A percentile compares a stretch with the other conserved stretches of the same genome.
Conservation (phyloP, 2,888 invertebrate species). For the Melinaea marsaeus region DNA sequence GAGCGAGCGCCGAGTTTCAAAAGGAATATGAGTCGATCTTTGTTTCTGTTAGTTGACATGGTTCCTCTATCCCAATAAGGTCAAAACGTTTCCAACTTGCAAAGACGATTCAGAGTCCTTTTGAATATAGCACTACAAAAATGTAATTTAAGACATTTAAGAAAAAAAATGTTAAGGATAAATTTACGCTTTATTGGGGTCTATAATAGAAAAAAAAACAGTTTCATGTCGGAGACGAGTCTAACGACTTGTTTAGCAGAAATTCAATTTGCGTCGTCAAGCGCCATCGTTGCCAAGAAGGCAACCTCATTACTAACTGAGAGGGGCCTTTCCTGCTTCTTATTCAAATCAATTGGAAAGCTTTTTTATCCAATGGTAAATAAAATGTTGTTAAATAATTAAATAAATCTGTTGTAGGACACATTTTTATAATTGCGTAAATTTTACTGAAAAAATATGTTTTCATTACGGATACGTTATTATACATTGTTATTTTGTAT, state of each 20-base stretch:
- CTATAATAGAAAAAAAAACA: constrained; percentile 10
- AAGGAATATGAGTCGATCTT: constrained; percentile 78
- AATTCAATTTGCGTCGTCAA: constrained; percentile 59
- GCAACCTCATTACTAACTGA: constrained; percentile 39
- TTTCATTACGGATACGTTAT: too few species aligned
- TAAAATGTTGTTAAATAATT: constrained; percentile 32
- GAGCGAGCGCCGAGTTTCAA: constrained; percentile 58
- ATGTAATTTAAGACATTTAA: constrained; percentile 23
- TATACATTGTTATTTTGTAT: too few species aligned
- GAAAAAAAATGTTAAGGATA: background rate
- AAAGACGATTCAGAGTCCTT: constrained; percentile 78
- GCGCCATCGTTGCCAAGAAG: constrained; percentile 34
- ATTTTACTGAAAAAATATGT: too few species aligned
- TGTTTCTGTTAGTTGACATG: constrained; percentile 75
- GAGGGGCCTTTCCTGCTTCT: constrained; percentile 33
- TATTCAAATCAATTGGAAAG: constrained; percentile 35
- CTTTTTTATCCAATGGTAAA: constrained; percentile 42
- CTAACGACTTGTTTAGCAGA: constrained; percentile 62
- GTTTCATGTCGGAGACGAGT: constrained; percentile 16
- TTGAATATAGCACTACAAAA: constrained; percentile 62
- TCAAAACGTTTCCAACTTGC: constrained; percentile 54
- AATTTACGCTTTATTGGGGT: background rate
- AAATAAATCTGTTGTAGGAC: too few species aligned
- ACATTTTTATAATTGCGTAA: too few species aligned
- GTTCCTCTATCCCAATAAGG: constrained; percentile 68